Evolutionary conservation across 2,888 invertebrate genomes (phyloP), one percentile per base, ranked within the genome.

Genomic region (Cephalotes varians): DNA sequence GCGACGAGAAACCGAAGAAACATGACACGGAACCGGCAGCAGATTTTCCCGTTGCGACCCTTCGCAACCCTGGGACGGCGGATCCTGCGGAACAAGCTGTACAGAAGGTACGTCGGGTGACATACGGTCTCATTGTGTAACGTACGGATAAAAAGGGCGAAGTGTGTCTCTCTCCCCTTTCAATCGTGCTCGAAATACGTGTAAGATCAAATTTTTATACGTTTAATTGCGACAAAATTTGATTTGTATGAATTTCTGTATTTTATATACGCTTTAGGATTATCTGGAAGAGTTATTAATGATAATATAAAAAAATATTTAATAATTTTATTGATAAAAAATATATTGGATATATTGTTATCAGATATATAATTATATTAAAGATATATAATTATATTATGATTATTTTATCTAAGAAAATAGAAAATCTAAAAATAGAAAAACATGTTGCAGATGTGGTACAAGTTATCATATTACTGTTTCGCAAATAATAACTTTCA

Each of bases 11-110:
- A 56, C 67, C 74, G 64, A 51, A 49, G 54, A 86, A 88, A 84
- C 69, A 94, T 94, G 94, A 94, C 94, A 86, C 93, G 94, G 85
- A 93, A 95, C 92, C 95, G 95, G 91, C 95, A 95, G 90, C 95
- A 95, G 86, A 94, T 95, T 86, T 95, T 95, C 88, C 95, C 95
- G 15, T 92, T 95, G 71, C 94, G 95, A 89, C 95, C 95, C 71
- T 95, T 96, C 91, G 95, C 95, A 82, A 95, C 95, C 12, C 92
- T 96, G 85, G 95, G 95, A 90, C 94, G 95, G 82, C 95, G 95
- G 85, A 95, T 96, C 88, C 92, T 95, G 88, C 94, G 95, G 90
- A 95, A 95, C 93, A 95, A 95, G 91, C 95, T 95, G 88, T 93
- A 95, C 85, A 95, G 95, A 95, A 95, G 95, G 95, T 95, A 95